Evolutionary conservation across 2,797 vertebrate species (phyloP).

Genomic region (Aselliscus stoliczkanus): DNA sequence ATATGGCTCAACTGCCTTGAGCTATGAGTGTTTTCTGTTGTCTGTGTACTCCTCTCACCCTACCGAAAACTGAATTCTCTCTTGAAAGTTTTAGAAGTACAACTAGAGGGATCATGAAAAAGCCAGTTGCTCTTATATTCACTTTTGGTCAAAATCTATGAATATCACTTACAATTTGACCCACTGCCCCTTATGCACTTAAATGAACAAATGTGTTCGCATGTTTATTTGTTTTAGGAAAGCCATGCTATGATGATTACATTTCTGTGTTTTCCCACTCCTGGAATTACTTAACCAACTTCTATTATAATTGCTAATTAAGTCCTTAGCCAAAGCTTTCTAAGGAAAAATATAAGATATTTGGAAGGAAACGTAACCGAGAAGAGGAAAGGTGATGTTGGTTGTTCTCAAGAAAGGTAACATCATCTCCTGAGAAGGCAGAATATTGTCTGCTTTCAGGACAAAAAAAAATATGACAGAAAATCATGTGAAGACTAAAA

Average conservation of each 20-base stretch:
- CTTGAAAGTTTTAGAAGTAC: neutral
- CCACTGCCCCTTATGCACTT: neutral
- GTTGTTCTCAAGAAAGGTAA: neutral
- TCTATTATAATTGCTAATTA: neutral
- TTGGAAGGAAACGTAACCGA: neutral
- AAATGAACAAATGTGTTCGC: neutral
- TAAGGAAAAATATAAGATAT: neutral
- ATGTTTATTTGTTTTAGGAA: neutral
- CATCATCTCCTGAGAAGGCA: neutral
- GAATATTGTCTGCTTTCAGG: neutral
- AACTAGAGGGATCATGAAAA: neutral
- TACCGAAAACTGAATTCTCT: neutral
- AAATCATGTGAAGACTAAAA: neutral
- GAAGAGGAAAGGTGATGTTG: neutral
- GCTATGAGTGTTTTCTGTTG: neutral
- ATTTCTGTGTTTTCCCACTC: neutral
- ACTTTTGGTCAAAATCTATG: neutral
- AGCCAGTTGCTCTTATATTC: neutral
- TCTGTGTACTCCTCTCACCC: too few species aligned
- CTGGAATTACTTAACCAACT: neutral
- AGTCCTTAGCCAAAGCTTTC: neutral
- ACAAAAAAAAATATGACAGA: neutral
- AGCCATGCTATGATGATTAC: neutral
- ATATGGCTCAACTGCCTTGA: neutral
- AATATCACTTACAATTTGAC: neutral